These are phyloP conservation scores for Hesperia comma DNA, from an alignment of 2,888 invertebrate species.

Conservation along the genomic window DNA sequence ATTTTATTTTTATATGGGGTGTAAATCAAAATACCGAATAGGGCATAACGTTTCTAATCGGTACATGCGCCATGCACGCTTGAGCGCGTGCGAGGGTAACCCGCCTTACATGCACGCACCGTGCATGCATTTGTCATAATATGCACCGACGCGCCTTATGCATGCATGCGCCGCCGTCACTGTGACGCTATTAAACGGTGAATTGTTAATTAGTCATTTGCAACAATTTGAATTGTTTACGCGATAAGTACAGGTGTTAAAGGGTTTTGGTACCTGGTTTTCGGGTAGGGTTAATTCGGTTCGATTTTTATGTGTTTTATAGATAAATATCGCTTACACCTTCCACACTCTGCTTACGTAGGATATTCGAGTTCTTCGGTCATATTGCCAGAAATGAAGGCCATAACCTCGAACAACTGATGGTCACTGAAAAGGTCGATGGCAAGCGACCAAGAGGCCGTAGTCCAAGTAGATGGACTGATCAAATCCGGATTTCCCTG, in stretches of 20 bases:
- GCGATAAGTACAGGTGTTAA: neutral
- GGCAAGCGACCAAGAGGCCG: too few species aligned
- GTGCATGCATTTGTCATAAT: conserved; percentile 32
- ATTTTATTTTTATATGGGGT: too few species aligned
- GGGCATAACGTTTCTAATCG: conserved; percentile 2
- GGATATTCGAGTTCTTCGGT: too few species aligned
- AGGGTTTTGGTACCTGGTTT: neutral
- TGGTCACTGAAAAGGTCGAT: too few species aligned
- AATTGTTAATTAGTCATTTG: conserved; percentile 28
- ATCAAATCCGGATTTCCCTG: too few species aligned
- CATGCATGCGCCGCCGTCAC: conserved; percentile 37
- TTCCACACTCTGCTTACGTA: too few species aligned
- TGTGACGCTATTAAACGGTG: neutral
- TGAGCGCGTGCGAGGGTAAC: conserved; percentile 44
- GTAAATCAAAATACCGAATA: conserved; percentile 16
- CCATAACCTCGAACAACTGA: too few species aligned
- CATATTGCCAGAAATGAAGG: too few species aligned
- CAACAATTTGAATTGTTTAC: conserved; percentile 7
- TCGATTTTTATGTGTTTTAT: too few species aligned
- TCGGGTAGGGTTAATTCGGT: too few species aligned
- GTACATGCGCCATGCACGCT: conserved; percentile 45
- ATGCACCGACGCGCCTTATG: conserved; percentile 35
- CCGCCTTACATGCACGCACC: conserved; percentile 31
- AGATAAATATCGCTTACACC: too few species aligned
- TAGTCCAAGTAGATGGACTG: too few species aligned